A percentile compares a stretch with the other conserved stretches of the same genome.
Evolutionary conservation across 2,113 vertebrate genomes (phyloP).

Genomic region (Orthonyx spaldingii): DNA sequence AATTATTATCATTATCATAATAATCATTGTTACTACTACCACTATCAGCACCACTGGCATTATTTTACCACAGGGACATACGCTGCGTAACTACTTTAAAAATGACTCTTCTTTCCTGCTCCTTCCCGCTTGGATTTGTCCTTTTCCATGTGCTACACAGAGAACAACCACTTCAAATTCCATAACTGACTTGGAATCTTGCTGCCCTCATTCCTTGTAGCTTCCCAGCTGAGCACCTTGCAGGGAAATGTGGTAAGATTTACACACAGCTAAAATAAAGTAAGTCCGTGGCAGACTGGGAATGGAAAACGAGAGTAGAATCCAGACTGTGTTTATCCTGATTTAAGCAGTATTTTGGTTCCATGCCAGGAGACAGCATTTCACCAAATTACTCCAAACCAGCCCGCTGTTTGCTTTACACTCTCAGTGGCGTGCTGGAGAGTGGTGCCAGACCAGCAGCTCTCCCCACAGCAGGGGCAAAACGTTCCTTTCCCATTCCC

Average conservation of each 20-base stretch:
- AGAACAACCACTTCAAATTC: not conserved
- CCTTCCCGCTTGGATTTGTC: not conserved
- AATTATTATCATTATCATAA: not conserved
- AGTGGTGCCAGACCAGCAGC: not conserved
- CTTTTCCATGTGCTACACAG: not conserved
- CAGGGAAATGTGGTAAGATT: not conserved
- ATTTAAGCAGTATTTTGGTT: conserved; percentile 51
- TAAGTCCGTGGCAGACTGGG: conserved; percentile 5
- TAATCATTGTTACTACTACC: not conserved
- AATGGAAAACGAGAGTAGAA: conserved; percentile 25
- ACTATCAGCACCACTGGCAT: not conserved
- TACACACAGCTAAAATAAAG: conserved; percentile 26
- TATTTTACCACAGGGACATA: not conserved
- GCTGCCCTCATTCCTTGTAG: not conserved
- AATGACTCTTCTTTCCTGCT: not conserved
- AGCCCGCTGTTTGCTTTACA: conserved; percentile 48
- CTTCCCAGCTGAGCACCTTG: not conserved
- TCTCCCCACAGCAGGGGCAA: not conserved
- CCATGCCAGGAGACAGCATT: conserved; percentile 30
- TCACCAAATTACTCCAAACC: conserved; percentile 43
- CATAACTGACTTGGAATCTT: not conserved
- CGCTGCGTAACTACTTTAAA: not conserved
- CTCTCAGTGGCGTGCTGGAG: not conserved
- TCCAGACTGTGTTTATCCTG: conserved; percentile 67
- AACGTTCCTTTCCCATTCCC: rapidly evolving